Evolutionary conservation across 2,888 invertebrate species (phyloP).

Genomic region (Perizoma affinitatum): DNA sequence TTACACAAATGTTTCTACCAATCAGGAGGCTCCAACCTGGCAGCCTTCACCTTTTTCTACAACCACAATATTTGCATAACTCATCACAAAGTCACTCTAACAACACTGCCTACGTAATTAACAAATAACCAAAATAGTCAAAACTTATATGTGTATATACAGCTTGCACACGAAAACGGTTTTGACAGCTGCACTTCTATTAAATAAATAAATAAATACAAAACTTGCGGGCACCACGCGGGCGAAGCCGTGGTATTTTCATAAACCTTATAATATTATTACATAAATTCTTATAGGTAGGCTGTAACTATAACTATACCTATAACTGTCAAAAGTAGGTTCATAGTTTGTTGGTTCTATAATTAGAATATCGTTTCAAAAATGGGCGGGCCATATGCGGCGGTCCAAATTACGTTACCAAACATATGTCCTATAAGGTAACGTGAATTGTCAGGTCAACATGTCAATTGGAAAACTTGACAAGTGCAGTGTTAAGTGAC

Average conservation of each 20-base stretch:
- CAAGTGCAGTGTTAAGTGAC: conserved; percentile 38
- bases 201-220: no score
- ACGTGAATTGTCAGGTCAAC: conserved; percentile 52
- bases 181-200: not conserved
- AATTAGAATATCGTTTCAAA: conserved; percentile 68
- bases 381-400: conserved; percentile 66
- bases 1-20: no score
- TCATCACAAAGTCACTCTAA: conserved; percentile 35
- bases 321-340: conserved; percentile 4
- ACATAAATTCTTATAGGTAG: no score
- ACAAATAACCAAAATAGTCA: conserved; percentile 47
- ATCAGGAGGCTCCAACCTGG: not conserved
- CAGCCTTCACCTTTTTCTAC: conserved; percentile 1
- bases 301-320: no score
- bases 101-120: conserved; percentile 40
- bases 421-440: conserved; percentile 65
- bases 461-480: conserved; percentile 34
- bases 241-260: no score
- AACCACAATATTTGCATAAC: conserved; percentile 19
- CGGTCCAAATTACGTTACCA: conserved; percentile 59
- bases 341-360: not conserved
- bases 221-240: no score
- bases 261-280: no score
- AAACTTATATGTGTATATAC: conserved; percentile 49
- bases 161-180: conserved; percentile 37